Evolutionary conservation across 2,113 vertebrate species (phyloP), one percentile per base, ranked within the genome.

Genomic region (Caloenas nicobarica): DNA sequence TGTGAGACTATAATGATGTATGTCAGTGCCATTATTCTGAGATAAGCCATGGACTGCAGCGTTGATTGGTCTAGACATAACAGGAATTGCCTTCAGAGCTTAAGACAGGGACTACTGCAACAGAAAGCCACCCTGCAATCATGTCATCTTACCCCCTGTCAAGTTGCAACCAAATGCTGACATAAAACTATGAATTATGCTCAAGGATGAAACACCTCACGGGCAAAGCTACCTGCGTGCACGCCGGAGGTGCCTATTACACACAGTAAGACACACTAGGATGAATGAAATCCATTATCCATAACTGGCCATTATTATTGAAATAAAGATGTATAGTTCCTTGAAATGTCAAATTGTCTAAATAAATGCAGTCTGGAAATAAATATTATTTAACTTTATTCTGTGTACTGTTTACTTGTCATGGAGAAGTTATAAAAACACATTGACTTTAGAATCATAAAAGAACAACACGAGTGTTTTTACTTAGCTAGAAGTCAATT

Each of bases 341-440:
- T 91, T 86, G 60, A 78, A 91, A 81, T 57, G 24, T n/a, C 77
- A 84, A 22, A 76, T 69, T 94, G 19, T 61, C 69, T 50, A 61
- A 86, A 76, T 78, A 79, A 79, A 38, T 18, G 33, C 23, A 53
- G 72, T 33, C 48, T 69, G 33, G 22, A 84, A 86, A 79, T 21
- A 88, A 96, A 86, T 53, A 58, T 16, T 94, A 70, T 77, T 83
- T 13, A 89, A 83, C 51, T 76, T 95, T n/a, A 48, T 40, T 74
- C 34, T 81, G 22, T 78, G 44, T 71, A 84, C 19, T 86, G 23
- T 81, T 81, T 86, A 88, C 60, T 80, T 91, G 31, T 72, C 24
- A 68, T 15, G 56, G 34, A 71, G 48, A 94, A 88, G 48, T 78
- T 79, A 72, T 10, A 90, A 81, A 91, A 95, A 2, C 65, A 60